Percentiles rank a stretch among this genome's conserved stretches.
These are phyloP conservation scores for Reinhardtius hippoglossoides DNA, from an alignment of 2,113 vertebrate species.

Conservation along the genomic window DNA sequence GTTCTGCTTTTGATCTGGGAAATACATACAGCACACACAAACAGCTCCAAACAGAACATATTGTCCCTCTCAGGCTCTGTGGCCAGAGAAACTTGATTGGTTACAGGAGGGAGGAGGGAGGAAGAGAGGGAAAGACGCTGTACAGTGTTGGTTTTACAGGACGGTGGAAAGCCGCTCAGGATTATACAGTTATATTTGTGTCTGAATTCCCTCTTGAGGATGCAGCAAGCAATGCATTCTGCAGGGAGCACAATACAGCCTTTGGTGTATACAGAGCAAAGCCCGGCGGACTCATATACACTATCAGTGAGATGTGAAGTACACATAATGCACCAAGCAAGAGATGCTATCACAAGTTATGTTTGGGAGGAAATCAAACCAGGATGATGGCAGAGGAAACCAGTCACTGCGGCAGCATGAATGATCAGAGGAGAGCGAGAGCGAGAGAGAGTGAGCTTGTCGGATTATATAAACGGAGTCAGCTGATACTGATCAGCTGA, in stretches of 20 bases:
- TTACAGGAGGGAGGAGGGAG: background rate
- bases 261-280: too few relatives aligned
- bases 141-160: background rate
- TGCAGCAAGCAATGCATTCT: too few relatives aligned
- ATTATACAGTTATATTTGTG: slow-evolving; percentile 10
- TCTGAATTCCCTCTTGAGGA: background rate
- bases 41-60: slow-evolving; percentile 42
- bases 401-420: slow-evolving; percentile 36
- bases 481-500: slow-evolving; percentile 59
- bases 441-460: slow-evolving; percentile 38
- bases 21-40: slow-evolving; percentile 25
- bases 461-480: slow-evolving; percentile 55
- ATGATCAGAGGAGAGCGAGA: slow-evolving; percentile 44
- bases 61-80: slow-evolving; percentile 18
- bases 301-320: slow-evolving; percentile 4
- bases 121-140: background rate
- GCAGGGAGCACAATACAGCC: too few relatives aligned
- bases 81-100: background rate
- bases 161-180: background rate
- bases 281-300: background rate
- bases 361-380: slow-evolving; percentile 45
- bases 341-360: slow-evolving; percentile 39
- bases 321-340: slow-evolving; percentile 24
- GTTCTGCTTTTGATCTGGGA: slow-evolving; percentile 43
- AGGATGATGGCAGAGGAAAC: slow-evolving; percentile 44